Percentiles rank a stretch among this genome's conserved stretches.
phyloP scores from a whole-genome alignment of 2,113 vertebrate genomes.

The Chaetura pelagica region DNA sequence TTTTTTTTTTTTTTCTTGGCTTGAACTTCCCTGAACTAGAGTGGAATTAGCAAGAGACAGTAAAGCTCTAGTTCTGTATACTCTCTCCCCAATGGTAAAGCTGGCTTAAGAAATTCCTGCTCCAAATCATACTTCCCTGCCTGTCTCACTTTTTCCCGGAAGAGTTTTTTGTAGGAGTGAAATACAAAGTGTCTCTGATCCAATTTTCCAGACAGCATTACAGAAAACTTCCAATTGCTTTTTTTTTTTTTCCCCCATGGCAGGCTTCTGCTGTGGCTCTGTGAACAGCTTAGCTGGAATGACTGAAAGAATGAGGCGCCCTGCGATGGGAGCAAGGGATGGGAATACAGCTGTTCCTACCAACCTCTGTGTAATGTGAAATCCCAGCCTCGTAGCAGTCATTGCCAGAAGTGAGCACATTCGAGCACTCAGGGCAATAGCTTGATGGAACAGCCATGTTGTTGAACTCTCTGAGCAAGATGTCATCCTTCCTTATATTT shows the following conservation, averaged over 20 bases:
- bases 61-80: not conserved
- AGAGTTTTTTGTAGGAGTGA: not conserved
- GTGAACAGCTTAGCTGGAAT: not conserved
- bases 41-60: not conserved
- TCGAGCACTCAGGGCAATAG: not conserved
- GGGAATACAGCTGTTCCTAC: not conserved
- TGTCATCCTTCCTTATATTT: not conserved
- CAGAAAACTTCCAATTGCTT: not conserved
- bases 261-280: rapidly evolving
- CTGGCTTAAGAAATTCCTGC: not conserved
- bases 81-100: not conserved
- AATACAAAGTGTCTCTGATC: not conserved
- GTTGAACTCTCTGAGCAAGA: not conserved
- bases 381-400: not conserved
- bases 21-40: conserved; percentile 42
- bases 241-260: not conserved
- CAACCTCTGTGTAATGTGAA: not conserved
- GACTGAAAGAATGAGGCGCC: not conserved
- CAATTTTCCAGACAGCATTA: not conserved
- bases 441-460: not conserved
- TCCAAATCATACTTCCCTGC: not conserved
- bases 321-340: not conserved
- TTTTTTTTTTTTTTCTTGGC: not conserved
- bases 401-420: not conserved
- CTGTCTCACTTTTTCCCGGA: conserved; percentile 16